Percentiles rank a stretch among this genome's conserved stretches.
Evolutionary conservation across 2,888 invertebrate genomes (phyloP).

Genomic region (Leptogaster cylindrica): DNA sequence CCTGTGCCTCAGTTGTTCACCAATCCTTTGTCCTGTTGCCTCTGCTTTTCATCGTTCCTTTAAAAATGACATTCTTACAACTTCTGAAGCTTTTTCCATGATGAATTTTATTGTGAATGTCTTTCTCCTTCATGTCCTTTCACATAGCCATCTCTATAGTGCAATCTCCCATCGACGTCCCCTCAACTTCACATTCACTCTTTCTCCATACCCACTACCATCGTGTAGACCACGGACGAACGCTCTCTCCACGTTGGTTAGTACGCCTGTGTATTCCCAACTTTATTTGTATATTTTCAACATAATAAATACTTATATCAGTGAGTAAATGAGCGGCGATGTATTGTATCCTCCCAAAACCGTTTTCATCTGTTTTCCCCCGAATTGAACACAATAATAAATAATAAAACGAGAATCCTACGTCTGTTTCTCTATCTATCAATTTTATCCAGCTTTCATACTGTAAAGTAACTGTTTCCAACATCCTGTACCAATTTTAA

Average conservation of each 20-base stretch:
- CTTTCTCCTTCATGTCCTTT: background rate
- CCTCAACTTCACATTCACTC: slow-evolving; percentile 11
- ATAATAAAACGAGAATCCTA: slow-evolving; percentile 24
- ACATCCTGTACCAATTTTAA: background rate
- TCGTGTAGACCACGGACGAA: background rate
- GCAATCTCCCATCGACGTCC: background rate
- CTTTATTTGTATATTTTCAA: slow-evolving; percentile 33
- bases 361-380: slow-evolving; percentile 39
- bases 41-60: background rate
- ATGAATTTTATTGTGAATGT: slow-evolving; percentile 35
- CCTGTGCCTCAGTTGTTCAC: background rate
- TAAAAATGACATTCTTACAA: slow-evolving; percentile 26
- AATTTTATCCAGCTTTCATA: slow-evolving; percentile 5
- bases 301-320: slow-evolving; percentile 36
- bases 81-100: slow-evolving; percentile 10
- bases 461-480: slow-evolving; percentile 10
- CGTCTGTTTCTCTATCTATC: slow-evolving; percentile 25
- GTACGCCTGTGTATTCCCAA: slow-evolving; percentile 12
- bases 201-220: slow-evolving; percentile 1
- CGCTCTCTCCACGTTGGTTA: background rate
- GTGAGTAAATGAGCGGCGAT: slow-evolving; percentile 24
- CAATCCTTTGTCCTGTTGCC: background rate
- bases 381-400: slow-evolving; percentile 33
- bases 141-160: background rate
- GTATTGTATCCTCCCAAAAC: slow-evolving; percentile 12